Evolutionary conservation across 2,113 vertebrate species (phyloP).

Genomic region (Laticauda colubrina): DNA sequence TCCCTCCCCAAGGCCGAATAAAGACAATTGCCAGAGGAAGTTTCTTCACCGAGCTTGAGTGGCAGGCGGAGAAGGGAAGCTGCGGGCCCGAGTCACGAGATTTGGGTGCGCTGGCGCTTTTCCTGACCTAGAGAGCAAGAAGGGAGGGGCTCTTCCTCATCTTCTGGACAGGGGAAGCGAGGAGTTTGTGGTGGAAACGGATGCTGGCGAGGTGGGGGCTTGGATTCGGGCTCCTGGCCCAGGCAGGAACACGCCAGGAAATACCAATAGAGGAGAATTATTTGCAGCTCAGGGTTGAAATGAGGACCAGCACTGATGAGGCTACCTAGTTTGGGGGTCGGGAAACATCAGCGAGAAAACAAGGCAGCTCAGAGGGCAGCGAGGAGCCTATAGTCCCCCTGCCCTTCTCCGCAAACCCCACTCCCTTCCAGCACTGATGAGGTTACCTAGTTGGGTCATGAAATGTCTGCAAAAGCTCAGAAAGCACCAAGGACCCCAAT

Average conservation of each 20-base stretch:
- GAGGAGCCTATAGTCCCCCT: too few relatives aligned
- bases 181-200: neutral
- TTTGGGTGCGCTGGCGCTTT: neutral
- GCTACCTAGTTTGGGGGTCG: too few relatives aligned
- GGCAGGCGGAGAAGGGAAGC: neutral
- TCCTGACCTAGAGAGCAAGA: neutral
- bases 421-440: too few relatives aligned
- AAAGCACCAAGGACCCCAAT: too few relatives aligned
- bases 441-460: too few relatives aligned
- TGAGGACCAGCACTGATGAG: neutral
- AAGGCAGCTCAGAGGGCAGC: too few relatives aligned
- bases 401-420: too few relatives aligned
- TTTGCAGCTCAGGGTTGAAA: neutral
- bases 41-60: neutral
- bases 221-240: neutral
- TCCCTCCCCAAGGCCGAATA: neutral
- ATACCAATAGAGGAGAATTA: neutral
- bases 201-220: neutral
- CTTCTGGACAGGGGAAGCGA: neutral
- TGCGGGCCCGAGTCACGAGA: neutral
- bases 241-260: neutral
- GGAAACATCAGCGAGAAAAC: too few relatives aligned
- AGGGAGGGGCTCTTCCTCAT: neutral
- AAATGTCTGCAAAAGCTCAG: too few relatives aligned
- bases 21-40: neutral